Percentiles rank a stretch among this genome's conserved stretches.
Evolutionary conservation across 2,888 invertebrate species (phyloP).

Genomic region (Mythimna ferrago): DNA sequence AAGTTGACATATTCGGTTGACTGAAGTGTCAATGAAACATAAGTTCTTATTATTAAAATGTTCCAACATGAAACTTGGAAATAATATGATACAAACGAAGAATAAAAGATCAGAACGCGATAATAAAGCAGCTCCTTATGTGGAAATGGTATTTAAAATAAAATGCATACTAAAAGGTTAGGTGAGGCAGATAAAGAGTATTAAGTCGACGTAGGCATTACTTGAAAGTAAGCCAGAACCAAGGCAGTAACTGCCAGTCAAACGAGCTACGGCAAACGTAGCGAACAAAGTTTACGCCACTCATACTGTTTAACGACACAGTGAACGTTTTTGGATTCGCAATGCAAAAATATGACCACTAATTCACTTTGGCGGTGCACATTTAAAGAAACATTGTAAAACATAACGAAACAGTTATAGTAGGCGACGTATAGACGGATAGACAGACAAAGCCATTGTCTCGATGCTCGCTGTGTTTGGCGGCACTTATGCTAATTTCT

Average conservation of each 20-base stretch:
- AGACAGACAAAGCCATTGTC: constrained; percentile 89
- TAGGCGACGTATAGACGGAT: constrained; percentile 80
- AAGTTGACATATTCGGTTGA: constrained; percentile 35
- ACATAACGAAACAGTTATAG: constrained; percentile 79
- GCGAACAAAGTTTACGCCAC: constrained; percentile 69
- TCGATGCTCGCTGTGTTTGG: constrained; percentile 80
- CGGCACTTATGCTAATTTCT: constrained; percentile 89
- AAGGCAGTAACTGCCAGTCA: constrained; percentile 59
- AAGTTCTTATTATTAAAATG: constrained; percentile 43
- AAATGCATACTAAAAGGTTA: constrained; percentile 64
- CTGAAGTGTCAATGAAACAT: constrained; percentile 42
- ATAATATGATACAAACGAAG: constrained; percentile 50
- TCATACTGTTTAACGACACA: constrained; percentile 66
- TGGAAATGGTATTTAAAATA: constrained; percentile 62
- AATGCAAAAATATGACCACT: constrained; percentile 65
- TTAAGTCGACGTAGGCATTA: constrained; percentile 58
- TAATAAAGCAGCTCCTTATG: constrained; percentile 62
- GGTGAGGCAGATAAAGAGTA: constrained; percentile 59
- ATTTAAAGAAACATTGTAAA: constrained; percentile 78
- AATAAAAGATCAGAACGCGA: constrained; percentile 67
- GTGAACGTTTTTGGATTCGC: constrained; percentile 62
- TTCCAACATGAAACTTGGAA: constrained; percentile 37
- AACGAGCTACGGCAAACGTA: constrained; percentile 57
- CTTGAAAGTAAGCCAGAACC: constrained; percentile 40
- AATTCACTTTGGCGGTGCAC: constrained; percentile 73